Evolutionary conservation across 2,888 invertebrate genomes (phyloP), one percentile per base, ranked within the genome.

Genomic region (Candidula unifasciata): DNA sequence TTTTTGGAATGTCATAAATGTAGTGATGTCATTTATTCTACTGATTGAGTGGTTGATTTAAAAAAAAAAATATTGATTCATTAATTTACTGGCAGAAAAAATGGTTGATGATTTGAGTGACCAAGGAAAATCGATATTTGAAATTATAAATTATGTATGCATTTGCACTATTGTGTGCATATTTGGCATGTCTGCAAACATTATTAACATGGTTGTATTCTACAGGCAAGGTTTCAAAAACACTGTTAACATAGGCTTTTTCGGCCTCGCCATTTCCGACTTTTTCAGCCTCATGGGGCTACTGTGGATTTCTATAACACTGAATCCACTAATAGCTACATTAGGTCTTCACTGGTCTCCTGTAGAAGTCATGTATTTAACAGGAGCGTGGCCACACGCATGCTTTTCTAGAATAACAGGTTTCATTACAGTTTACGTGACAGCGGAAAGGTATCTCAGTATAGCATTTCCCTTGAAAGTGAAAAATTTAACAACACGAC

Each of bases 381-480:
- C 80, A 21, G 68, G 52, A 21, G 80, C 24, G 1, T 69, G 52
- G 69, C 80, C 69, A 3, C 80, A 80, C 33, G 77, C 27, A 3
- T 79, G 79, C 30, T 64, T 64, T 24, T 54, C 33, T 37, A 30
- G 79, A 30, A 79, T 79, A 24, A 64, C 79, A 21, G 24, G 64
- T 33, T 79, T 16, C 64, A 64, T 79, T 24, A 79, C 79, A 33
- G 79, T 57, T 16, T 79, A 64, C 64, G 35, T 79, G 3, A 79
- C 79, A n/a, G 30, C 44, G 3, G 79, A 79, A 27, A 54, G 79
- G 33, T 79, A 30, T 30, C 35, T 79, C 16, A 60, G 35, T 57
- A 66, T 79, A 10, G 66, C 64, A 10, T 35, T 60, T 10, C 79
- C 79, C 10, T 24, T 79, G 3, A 79, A 64, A n/a, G 64, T 79